phyloP scores from a whole-genome alignment of 2,888 invertebrate genomes.

The Lochmaea crataegi region DNA sequence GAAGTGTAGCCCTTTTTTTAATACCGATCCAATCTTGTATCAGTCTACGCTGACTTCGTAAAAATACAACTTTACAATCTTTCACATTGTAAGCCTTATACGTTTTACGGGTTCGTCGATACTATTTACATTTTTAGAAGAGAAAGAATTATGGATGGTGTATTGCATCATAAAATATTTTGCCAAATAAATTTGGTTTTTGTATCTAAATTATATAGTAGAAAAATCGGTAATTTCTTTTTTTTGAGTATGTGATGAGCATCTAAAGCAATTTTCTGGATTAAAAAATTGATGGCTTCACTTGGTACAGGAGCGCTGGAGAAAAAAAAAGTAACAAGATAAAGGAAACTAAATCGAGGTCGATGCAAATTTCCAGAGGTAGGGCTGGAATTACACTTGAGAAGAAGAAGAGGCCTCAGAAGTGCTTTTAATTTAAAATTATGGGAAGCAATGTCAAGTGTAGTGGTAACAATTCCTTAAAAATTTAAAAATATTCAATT shows the following conservation, averaged over 20 bases:
- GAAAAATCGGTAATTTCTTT: background rate
- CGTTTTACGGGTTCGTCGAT: slow-evolving; percentile 26
- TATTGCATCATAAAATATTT: too few relatives aligned
- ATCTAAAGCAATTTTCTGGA: background rate
- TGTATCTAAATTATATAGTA: background rate
- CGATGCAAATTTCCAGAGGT: background rate
- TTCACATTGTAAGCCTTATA: slow-evolving; percentile 31
- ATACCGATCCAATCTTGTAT: slow-evolving; percentile 50
- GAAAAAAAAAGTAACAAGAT: background rate
- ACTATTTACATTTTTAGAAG: background rate
- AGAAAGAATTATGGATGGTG: too few relatives aligned
- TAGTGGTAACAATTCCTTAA: too few relatives aligned
- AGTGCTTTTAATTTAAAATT: background rate
- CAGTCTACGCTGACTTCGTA: slow-evolving; percentile 49
- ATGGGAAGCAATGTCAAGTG: background rate
- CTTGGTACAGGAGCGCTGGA: too few relatives aligned
- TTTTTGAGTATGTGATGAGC: too few relatives aligned
- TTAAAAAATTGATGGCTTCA: slow-evolving; percentile 8
- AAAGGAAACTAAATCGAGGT: background rate
- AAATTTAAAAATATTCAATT: too few relatives aligned
- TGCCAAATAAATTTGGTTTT: too few relatives aligned
- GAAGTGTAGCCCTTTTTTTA: slow-evolving; percentile 45
- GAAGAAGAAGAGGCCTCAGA: background rate
- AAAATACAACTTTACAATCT: slow-evolving; percentile 36
- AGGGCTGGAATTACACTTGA: background rate